phyloP scores from a whole-genome alignment of 2,797 vertebrate species.

The Macropus fuliginosus region DNA sequence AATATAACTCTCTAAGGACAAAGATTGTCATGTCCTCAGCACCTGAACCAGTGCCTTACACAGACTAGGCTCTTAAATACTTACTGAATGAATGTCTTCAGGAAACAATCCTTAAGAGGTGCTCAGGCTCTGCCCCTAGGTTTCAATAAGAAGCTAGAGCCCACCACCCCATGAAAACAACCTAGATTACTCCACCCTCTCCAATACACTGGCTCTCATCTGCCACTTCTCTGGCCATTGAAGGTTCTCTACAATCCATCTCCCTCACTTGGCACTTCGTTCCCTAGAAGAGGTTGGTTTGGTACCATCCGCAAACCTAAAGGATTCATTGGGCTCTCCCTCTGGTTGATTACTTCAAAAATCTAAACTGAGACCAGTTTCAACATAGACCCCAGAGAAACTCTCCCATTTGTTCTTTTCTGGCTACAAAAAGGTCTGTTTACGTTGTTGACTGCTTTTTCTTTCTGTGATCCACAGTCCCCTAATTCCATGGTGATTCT shows the following conservation, averaged over 20 bases:
- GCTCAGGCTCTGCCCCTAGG: not conserved
- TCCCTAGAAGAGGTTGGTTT: not conserved
- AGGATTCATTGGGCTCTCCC: not conserved
- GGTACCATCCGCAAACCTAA: not conserved
- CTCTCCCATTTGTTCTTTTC: not conserved
- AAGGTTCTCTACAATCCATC: not conserved
- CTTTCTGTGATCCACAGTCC: not conserved
- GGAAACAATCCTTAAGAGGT: not conserved
- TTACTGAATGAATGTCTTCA: not conserved
- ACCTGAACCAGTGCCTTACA: not conserved
- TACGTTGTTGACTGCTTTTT: not conserved
- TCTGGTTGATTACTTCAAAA: not conserved
- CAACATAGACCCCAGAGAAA: not conserved
- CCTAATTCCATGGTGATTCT: slow-evolving; percentile 4
- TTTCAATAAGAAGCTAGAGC: not conserved
- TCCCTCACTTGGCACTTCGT: not conserved
- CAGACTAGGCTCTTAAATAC: not conserved
- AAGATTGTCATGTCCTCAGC: not conserved
- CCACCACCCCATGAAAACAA: not conserved
- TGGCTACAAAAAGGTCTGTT: not conserved
- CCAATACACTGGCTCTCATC: not conserved
- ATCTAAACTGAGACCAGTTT: not conserved
- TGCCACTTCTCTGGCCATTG: not conserved
- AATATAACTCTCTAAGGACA: not conserved
- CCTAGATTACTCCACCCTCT: not conserved